Evolutionary conservation across 2,113 vertebrate species (phyloP), one percentile per base, ranked within the genome.

Genomic region (Cathartes aura): DNA sequence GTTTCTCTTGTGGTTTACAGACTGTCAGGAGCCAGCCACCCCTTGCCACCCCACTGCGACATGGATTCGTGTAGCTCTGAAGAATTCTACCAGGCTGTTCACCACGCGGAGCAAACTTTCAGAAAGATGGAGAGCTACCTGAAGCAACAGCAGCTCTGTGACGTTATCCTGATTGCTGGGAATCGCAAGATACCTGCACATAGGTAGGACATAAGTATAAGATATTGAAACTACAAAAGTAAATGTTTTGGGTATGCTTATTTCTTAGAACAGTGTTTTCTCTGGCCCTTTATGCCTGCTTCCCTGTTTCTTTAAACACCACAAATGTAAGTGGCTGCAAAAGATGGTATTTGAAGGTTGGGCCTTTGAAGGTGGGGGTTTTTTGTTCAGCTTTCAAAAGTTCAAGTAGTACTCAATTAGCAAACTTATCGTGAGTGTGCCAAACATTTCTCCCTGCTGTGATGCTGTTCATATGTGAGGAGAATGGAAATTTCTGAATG

Each of bases 131-230:
- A 99, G 95, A 98, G 95, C 92, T 99, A 98, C 91, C 7, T 99
- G 93, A 98, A 98, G 75, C 98, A 99, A 60, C 98, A 99, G 55
- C 98, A 98, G 56, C 98, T 99, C 55, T 99, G 98, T 93, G 98
- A 99, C 0, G 98, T 99, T 84, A 98, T 99, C 62, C 95, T 99
- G 42, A 98, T 99, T 83, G 98, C 98, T 50, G 98, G 98, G 17
- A 98, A 98, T 38, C 96, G 98, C 85, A 98, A 98, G 89, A 99
- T 99, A 96, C 98, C 98, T 85, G 98, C 98, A 48, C 98, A 99
- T 72, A 98, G 98, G 98, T 99, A 98, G 21, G 91, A 71, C 40
- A 50, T 26, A 52, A 70, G 11, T 14, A 15, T 40, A 47, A 58
- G 32, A 36, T 13, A 34, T 0, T 34, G 24, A 62, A 80, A 59